Evolutionary conservation across 2,113 vertebrate species (phyloP).

Genomic region (Isichthys henryi): DNA sequence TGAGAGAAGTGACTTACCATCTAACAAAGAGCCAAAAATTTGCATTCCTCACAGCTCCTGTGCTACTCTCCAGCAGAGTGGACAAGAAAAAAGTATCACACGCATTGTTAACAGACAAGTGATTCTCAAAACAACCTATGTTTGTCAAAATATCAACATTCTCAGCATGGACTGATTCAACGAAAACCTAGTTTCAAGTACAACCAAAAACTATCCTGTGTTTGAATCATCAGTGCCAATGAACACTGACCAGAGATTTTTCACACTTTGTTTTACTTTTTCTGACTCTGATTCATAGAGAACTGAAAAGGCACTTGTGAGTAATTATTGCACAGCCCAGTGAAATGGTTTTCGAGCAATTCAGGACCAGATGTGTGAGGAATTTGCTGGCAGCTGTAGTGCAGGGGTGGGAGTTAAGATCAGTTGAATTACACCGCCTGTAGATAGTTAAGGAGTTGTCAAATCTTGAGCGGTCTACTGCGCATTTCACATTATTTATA

Average conservation of each 20-base stretch:
- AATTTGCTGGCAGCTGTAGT: conserved; percentile 62
- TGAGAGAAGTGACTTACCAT: not conserved
- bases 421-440: conserved; percentile 54
- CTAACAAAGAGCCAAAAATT: not conserved
- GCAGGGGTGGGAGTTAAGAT: conserved; percentile 29
- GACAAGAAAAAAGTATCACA: not conserved
- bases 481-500: conserved; percentile 50
- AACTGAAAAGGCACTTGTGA: conserved; percentile 48
- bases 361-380: conserved; percentile 66
- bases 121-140: not conserved
- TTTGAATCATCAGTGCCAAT: not conserved
- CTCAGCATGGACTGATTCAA: not conserved
- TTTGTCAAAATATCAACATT: too few species aligned
- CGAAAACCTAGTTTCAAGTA: not conserved
- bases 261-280: conserved; percentile 12
- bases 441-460: conserved; percentile 61
- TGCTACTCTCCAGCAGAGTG: not conserved
- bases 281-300: conserved; percentile 14
- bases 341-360: conserved; percentile 44
- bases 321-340: conserved; percentile 52
- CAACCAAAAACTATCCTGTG: not conserved
- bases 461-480: conserved; percentile 51
- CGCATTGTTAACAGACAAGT: too few species aligned
- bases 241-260: not conserved
- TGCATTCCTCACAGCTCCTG: not conserved